Evolutionary conservation across 2,888 invertebrate genomes (phyloP).

Genomic region (Spialia ferax): DNA sequence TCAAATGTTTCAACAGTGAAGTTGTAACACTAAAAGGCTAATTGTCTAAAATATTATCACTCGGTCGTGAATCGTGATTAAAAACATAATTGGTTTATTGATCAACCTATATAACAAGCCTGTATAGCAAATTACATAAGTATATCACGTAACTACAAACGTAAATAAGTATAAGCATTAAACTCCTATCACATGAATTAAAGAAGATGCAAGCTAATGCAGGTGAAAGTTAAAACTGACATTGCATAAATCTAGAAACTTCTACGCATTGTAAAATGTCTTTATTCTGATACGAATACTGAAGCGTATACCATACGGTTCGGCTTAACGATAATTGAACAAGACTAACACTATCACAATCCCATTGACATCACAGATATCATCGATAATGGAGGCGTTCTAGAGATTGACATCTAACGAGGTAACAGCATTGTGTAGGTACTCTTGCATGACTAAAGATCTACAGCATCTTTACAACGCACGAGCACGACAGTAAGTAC

Average conservation of each 20-base stretch:
- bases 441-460: too few species aligned
- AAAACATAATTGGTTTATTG: too few species aligned
- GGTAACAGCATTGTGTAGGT: background rate
- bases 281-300: background rate
- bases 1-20: too few species aligned
- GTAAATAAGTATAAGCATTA: background rate
- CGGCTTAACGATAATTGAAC: background rate
- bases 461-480: too few species aligned
- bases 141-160: too few species aligned
- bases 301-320: conserved; percentile 9
- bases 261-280: conserved; percentile 18
- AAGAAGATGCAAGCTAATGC: conserved; percentile 32
- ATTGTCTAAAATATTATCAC: too few species aligned
- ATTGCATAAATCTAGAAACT: conserved; percentile 22
- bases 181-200: conserved; percentile 9
- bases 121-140: background rate
- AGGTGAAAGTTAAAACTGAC: conserved; percentile 16
- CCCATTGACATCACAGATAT: background rate
- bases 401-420: background rate
- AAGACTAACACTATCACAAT: background rate
- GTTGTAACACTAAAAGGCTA: too few species aligned
- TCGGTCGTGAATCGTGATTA: too few species aligned
- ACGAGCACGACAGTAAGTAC: too few species aligned
- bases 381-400: background rate
- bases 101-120: too few species aligned